Conservation (phyloP, 2,113 vertebrate species). For the rat (Rattus norvegicus) region GRCr8 NC_086020.1:141971001-141971500, state of each 20-base stretch:
- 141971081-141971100: background rate
- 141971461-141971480: no score
- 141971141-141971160: background rate
- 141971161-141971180: background rate
- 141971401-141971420: background rate
- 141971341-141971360: background rate
- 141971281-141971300: background rate
- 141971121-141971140: background rate
- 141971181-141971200: background rate
- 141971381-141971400: background rate
- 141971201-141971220: background rate
- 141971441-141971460: background rate
- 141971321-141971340: background rate
- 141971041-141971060: background rate
- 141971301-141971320: background rate
- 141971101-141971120: background rate
- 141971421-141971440: background rate
- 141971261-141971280: background rate
- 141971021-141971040: background rate
- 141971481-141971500: no score
- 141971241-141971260: background rate
- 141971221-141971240: background rate
- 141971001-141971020: background rate
- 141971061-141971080: background rate
- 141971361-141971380: background rate